These are phyloP conservation scores for Pachymerium ferrugineum DNA, from an alignment of 2,888 invertebrate species.

Conservation along the genomic window DNA sequence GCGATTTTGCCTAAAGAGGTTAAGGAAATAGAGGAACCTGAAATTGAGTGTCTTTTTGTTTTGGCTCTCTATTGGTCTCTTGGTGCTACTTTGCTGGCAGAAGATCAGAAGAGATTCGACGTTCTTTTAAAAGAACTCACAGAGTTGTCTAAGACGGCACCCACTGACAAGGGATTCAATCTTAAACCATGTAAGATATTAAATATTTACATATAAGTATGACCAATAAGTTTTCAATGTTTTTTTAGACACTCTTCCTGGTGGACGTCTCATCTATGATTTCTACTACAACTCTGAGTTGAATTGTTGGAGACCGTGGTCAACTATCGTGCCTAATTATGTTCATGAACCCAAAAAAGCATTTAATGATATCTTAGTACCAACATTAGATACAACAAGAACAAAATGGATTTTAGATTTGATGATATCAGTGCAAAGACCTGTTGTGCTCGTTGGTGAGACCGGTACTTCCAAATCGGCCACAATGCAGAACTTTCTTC, in stretches of 20 bases:
- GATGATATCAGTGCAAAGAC: conserved; percentile 71
- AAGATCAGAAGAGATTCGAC: conserved; percentile 68
- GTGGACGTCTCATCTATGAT: conserved; percentile 61
- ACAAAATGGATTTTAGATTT: conserved; percentile 70
- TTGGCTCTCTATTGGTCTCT: conserved; percentile 77
- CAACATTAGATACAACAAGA: conserved; percentile 79
- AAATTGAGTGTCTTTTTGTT: conserved; percentile 64
- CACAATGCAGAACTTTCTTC: conserved; percentile 73
- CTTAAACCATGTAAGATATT: background rate
- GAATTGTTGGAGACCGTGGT: conserved; percentile 77
- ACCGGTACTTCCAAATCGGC: conserved; percentile 91
- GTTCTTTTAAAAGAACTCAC: conserved; percentile 40
- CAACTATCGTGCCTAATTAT: conserved; percentile 69
- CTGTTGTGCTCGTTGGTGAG: conserved; percentile 79
- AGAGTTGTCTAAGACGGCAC: conserved; percentile 40
- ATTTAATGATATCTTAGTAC: conserved; percentile 80
- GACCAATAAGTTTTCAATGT: background rate
- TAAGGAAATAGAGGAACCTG: conserved; percentile 43
- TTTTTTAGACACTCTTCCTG: background rate
- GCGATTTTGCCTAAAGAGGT: conserved; percentile 54
- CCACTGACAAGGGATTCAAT: conserved; percentile 14
- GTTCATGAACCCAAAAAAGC: conserved; percentile 62
- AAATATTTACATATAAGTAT: background rate
- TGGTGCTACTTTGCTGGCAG: conserved; percentile 68
- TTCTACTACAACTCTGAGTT: conserved; percentile 67